Conservation (phyloP, 2,113 vertebrate species). For the Pithys albifrons region DNA sequence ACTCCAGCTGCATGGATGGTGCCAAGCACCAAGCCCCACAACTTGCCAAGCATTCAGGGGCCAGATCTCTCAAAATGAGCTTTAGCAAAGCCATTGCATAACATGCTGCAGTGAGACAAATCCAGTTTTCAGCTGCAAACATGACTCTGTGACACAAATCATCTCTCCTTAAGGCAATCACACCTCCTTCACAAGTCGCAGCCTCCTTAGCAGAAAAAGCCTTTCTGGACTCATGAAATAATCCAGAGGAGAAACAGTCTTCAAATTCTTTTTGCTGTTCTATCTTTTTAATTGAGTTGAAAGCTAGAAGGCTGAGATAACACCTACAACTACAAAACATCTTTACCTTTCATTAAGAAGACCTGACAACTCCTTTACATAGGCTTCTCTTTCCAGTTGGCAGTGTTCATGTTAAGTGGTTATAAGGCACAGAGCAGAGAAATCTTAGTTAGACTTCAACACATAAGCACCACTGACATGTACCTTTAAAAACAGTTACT, state of each 20-base stretch:
- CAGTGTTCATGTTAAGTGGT: neutral
- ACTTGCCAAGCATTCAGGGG: neutral
- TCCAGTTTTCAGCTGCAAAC: neutral
- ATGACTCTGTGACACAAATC: neutral
- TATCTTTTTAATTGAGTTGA: slow-evolving; percentile 53
- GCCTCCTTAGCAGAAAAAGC: neutral
- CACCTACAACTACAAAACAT: neutral
- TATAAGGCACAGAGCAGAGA: neutral
- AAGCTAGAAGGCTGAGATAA: slow-evolving; percentile 46
- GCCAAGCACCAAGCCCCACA: neutral
- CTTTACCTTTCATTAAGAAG: slow-evolving; percentile 41
- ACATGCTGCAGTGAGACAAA: neutral
- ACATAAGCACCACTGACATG: rapidly evolving
- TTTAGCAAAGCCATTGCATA: neutral
- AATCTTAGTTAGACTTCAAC: neutral
- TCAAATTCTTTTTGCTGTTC: slow-evolving; percentile 19
- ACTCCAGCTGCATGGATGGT: neutral
- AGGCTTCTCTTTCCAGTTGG: neutral
- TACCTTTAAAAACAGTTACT: neutral
- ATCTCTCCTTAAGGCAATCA: neutral
- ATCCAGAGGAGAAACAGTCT: neutral
- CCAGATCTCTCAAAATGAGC: neutral
- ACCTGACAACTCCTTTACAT: neutral
- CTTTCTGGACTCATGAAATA: neutral
- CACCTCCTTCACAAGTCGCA: neutral